These are phyloP conservation scores for Neuroterus valhalla DNA, from an alignment of 1,140 invertebrate species.

Conservation along the genomic window DNA sequence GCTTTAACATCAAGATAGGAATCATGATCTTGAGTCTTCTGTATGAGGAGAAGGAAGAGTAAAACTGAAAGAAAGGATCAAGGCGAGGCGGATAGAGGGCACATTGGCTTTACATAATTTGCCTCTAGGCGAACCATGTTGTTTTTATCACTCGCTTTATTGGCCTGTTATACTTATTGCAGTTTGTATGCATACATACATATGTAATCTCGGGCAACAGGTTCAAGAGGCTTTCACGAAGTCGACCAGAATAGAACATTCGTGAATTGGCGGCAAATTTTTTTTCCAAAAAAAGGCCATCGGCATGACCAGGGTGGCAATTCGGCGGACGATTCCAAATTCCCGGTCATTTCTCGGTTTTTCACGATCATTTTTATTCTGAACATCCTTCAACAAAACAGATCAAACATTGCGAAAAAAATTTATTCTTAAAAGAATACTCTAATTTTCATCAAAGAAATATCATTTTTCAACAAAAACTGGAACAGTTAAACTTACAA, in stretches of 20 bases:
- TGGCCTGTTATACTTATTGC: constrained; percentile 26
- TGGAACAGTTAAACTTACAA: too few relatives aligned
- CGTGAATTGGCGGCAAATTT: background rate
- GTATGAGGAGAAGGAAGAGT: constrained; percentile 5
- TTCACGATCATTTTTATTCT: too few relatives aligned
- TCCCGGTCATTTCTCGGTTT: too few relatives aligned
- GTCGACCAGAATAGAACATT: background rate
- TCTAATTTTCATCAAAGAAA: too few relatives aligned
- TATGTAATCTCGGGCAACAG: background rate
- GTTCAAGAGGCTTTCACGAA: constrained; percentile 16
- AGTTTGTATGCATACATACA: background rate
- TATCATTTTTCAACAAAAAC: too few relatives aligned
- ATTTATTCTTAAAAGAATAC: too few relatives aligned
- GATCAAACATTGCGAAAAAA: too few relatives aligned
- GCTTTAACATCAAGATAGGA: background rate
- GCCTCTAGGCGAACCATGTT: constrained; percentile 4
- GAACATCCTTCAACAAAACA: too few relatives aligned
- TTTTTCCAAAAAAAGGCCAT: background rate
- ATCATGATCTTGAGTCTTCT: background rate
- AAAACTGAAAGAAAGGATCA: background rate
- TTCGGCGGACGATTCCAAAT: too few relatives aligned
- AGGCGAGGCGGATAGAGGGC: background rate
- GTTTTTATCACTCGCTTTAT: constrained; percentile 14
- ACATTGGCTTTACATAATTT: constrained; percentile 23
- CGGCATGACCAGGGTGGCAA: too few relatives aligned